phyloP scores from a whole-genome alignment of 2,888 invertebrate species.

The Pseudococcus jackbeardsleyi region DNA sequence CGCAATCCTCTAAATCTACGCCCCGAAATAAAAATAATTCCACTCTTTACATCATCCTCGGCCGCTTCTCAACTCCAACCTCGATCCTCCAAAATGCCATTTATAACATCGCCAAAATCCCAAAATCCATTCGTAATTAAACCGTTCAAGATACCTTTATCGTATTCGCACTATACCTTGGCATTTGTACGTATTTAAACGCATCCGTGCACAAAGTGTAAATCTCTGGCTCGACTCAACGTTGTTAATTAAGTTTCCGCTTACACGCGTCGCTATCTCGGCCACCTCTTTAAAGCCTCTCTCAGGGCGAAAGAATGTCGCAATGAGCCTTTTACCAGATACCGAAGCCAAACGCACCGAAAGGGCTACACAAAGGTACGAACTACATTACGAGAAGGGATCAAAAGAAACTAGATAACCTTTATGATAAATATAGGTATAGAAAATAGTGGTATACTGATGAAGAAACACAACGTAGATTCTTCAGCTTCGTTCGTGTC shows the following conservation, averaged over 20 bases:
- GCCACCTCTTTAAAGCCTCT: not conserved
- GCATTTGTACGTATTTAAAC: not conserved
- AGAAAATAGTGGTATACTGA: not conserved
- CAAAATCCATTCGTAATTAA: not conserved
- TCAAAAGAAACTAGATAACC: conserved; percentile 42
- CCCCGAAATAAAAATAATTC: not conserved
- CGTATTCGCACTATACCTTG: not conserved
- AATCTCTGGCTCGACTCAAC: not conserved
- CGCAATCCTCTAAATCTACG: no score
- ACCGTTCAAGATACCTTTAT: not conserved
- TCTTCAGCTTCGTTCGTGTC: not conserved
- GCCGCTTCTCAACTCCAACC: not conserved
- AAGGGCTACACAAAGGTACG: not conserved
- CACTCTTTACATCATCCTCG: not conserved
- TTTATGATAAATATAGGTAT: not conserved
- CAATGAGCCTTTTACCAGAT: not conserved
- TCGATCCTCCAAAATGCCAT: not conserved
- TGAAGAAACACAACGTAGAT: not conserved
- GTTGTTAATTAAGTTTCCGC: conserved; percentile 37
- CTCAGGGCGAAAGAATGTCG: not conserved
- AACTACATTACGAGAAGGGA: not conserved
- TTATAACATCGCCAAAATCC: not conserved
- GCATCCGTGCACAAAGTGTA: conserved; percentile 26
- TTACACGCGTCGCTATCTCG: conserved; percentile 18
- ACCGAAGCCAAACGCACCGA: not conserved